Conservation (phyloP, 2,113 vertebrate species). For the Reinhardtius hippoglossoides region DNA sequence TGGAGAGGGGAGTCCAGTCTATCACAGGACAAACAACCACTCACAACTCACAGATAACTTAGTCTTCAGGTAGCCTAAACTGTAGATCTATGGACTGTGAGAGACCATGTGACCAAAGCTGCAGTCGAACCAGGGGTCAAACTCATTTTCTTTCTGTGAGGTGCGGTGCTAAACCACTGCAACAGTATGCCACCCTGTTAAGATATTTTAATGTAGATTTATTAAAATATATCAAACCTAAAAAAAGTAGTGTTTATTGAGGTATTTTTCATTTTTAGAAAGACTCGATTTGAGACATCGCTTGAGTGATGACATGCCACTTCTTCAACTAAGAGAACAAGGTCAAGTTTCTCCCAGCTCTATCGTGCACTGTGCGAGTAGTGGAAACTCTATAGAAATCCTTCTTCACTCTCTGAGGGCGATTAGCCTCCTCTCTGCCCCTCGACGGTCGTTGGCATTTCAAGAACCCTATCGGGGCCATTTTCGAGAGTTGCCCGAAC, state of each 20-base stretch:
- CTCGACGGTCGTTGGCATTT: constrained; percentile 31
- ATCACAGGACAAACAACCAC: not conserved
- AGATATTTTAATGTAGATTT: too few species aligned
- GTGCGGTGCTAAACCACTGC: not conserved
- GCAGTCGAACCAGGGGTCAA: not conserved
- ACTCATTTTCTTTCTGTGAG: not conserved
- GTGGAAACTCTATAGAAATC: not conserved
- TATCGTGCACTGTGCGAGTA: not conserved
- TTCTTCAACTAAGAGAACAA: too few species aligned
- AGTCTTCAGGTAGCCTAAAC: too few species aligned
- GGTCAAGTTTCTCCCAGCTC: too few species aligned
- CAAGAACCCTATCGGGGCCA: constrained; percentile 20
- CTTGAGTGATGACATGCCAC: too few species aligned
- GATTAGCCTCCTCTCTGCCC: not conserved
- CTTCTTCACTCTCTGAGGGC: not conserved
- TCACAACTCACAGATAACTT: too few species aligned
- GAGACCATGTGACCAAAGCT: not conserved
- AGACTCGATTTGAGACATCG: too few species aligned
- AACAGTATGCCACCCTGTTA: not conserved
- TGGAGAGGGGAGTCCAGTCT: not conserved
- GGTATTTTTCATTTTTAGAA: not conserved
- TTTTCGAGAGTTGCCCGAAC: constrained; percentile 1
- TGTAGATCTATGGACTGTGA: too few species aligned
- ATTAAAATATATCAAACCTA: too few species aligned
- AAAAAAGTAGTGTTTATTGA: not conserved